Evolutionary conservation across 2,113 vertebrate species (phyloP), one percentile per base, ranked within the genome.

Genomic region (Turdus rufiventris): DNA sequence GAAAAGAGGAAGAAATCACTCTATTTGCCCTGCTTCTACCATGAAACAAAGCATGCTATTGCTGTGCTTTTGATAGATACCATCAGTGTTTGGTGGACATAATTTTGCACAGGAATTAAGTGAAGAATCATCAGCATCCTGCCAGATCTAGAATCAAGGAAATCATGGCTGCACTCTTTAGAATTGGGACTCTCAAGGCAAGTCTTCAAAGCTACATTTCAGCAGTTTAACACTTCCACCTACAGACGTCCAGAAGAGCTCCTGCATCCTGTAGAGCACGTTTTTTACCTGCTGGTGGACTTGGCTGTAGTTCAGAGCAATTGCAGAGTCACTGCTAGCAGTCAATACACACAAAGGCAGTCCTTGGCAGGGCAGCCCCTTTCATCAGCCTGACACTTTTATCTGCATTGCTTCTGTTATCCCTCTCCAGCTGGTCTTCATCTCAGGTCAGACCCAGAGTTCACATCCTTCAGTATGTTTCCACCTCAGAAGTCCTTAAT

Each of bases 261-360:
- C 4, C 33, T 86, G 25, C 72, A n/a, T 79, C 88, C 54, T 66
- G n/a, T 50, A 76, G 38, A 58, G 50, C 25, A 47, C 8, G 0
- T 14, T 53, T 61, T 78, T 88, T 53, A 70, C 19, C 18, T 76
- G 50, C 66, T 82, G 74, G 57, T 89, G 38, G 31, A 83, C n/a
- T 94, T 93, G 90, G 82, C 92, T 72, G 33, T 42, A 58, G 23
- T 75, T 88, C 89, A 91, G 66, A 82, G 85, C 29, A 70, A 58
- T 40, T 95, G 75, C 91, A 90, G 68, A 84, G 57, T 93, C 85
- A 83, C 19, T 79, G 67, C 58, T 45, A 20, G 57, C 62, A 83
- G 71, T 90, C 78, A 79, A 54, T 76, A 85, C 11, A 29, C 11
- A 31, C 31, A 76, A 60, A 82, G 18, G 12, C 45, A 88, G 36